Conservation (phyloP, 1,140 invertebrate species). For the Diuraphis noxia region DNA sequence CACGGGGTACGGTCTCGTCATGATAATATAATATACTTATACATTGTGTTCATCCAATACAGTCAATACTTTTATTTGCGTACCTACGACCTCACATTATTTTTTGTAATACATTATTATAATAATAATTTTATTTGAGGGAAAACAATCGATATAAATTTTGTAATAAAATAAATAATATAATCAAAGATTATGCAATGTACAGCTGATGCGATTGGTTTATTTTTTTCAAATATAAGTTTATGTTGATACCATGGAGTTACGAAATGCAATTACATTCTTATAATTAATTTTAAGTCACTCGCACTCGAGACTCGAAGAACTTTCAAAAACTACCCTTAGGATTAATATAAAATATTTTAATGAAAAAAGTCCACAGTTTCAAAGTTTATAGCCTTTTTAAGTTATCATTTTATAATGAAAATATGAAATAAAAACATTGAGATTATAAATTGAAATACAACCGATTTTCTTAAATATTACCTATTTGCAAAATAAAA, state of each 20-base stretch:
- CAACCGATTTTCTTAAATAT: background rate
- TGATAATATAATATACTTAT: too few relatives aligned
- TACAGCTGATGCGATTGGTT: background rate
- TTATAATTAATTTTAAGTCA: constrained; percentile 12
- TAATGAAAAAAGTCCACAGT: background rate
- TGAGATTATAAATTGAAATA: background rate
- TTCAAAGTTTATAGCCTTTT: background rate
- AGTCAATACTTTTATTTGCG: too few relatives aligned
- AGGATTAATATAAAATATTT: background rate
- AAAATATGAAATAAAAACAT: background rate
- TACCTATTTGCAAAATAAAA: background rate
- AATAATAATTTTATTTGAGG: background rate
- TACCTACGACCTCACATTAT: too few relatives aligned
- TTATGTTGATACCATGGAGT: background rate
- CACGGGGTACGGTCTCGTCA: too few relatives aligned
- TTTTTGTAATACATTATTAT: too few relatives aligned
- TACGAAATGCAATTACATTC: background rate
- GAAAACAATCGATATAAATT: background rate
- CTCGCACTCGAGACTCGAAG: too few relatives aligned
- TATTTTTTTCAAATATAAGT: background rate
- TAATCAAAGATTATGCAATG: background rate
- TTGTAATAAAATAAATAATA: background rate
- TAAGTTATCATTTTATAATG: background rate
- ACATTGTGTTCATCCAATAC: too few relatives aligned
- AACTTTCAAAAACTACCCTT: background rate